phyloP scores from a whole-genome alignment of 1,140 invertebrate genomes.

The Grapholita molesta region DNA sequence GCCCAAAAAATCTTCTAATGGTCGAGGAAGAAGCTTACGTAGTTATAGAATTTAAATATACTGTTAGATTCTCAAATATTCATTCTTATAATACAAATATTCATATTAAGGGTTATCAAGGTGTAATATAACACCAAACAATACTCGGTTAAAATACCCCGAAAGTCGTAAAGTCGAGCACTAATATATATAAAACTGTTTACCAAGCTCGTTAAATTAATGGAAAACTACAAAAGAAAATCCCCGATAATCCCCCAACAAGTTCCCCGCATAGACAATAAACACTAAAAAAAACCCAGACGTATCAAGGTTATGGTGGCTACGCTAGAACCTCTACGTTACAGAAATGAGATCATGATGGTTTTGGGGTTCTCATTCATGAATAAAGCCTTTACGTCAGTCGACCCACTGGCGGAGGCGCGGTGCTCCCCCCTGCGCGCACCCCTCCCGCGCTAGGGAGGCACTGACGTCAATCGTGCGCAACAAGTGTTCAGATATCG shows the following conservation, averaged over 20 bases:
- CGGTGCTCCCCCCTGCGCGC: slow-evolving; percentile 25
- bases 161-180: neutral
- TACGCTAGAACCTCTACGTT: neutral
- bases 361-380: slow-evolving; percentile 57
- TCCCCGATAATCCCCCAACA: neutral
- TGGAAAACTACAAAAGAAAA: neutral
- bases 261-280: neutral
- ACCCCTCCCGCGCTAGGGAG: slow-evolving; percentile 38
- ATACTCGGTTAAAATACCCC: no score
- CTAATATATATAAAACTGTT: neutral
- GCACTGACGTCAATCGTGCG: slow-evolving; percentile 64
- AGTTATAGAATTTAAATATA: no score
- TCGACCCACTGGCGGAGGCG: slow-evolving; percentile 33
- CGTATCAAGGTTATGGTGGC: neutral
- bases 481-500: slow-evolving; percentile 66
- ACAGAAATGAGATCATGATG: slow-evolving; percentile 27
- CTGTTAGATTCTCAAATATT: no score
- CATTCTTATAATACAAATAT: no score
- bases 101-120: no score
- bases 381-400: slow-evolving; percentile 65
- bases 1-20: no score
- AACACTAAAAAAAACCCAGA: neutral
- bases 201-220: neutral
- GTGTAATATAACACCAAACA: no score
- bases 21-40: no score